Conservation (phyloP, 2,113 vertebrate species). For the Pelodiscus sinensis region DNA sequence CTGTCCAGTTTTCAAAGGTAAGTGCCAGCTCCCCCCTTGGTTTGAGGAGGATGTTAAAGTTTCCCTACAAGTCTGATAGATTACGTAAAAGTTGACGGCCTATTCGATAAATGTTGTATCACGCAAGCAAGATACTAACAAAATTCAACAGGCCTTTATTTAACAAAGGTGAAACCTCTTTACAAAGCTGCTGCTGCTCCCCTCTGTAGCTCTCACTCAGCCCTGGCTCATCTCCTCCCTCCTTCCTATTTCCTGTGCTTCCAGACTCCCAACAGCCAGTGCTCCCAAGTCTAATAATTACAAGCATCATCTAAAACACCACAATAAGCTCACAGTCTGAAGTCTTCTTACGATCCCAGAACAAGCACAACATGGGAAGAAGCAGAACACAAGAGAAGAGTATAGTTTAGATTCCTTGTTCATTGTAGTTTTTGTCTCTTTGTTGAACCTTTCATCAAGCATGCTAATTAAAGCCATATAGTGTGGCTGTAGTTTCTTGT, state of each 20-base stretch:
- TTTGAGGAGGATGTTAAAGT: neutral
- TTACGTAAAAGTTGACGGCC: neutral
- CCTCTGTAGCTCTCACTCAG: no score
- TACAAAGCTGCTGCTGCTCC: no score
- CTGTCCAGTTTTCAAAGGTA: slow-evolving; percentile 98
- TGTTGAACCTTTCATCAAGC: neutral
- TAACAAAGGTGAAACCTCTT: no score
- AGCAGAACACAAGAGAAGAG: neutral
- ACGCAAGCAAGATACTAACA: no score
- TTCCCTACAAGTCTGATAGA: neutral
- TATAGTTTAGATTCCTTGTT: neutral
- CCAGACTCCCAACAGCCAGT: no score
- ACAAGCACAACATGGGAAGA: slow-evolving; percentile 1
- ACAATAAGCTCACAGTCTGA: neutral
- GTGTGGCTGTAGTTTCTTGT: neutral
- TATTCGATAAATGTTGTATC: neutral
- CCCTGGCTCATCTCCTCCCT: no score
- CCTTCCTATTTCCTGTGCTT: no score
- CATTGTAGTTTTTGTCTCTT: neutral
- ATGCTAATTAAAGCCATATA: neutral
- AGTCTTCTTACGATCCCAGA: neutral
- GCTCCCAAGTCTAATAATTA: no score
- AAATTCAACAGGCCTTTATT: no score
- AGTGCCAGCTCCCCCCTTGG: slow-evolving; percentile 7
- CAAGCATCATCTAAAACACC: no score